These are phyloP conservation scores for Sinella curviseta DNA, from an alignment of 1,140 invertebrate genomes.

Conservation along the genomic window DNA sequence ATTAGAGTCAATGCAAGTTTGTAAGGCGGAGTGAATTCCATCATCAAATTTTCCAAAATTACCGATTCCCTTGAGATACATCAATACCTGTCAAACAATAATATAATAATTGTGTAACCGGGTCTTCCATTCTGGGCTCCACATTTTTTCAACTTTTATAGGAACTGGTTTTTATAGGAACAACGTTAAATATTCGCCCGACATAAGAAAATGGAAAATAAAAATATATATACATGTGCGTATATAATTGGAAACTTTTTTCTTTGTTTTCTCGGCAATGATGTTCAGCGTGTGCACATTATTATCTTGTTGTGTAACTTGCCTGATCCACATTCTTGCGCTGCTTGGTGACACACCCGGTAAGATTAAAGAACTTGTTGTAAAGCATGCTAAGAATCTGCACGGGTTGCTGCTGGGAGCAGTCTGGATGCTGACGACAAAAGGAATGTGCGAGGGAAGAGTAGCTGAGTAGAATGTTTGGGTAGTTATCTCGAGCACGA, in stretches of 20 bases:
- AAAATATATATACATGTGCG: no score
- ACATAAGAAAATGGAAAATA: no score
- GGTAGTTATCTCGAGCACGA: constrained; percentile 44
- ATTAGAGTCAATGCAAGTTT: constrained; percentile 62
- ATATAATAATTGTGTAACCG: no score
- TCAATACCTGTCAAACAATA: constrained; percentile 62
- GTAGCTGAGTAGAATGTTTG: constrained; percentile 55
- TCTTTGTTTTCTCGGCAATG: no score
- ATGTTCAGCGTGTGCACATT: neutral
- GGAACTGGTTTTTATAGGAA: no score
- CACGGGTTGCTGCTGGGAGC: constrained; percentile 45
- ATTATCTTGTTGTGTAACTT: neutral
- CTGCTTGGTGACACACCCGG: constrained; percentile 35
- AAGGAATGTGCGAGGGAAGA: constrained; percentile 57
- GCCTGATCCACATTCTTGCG: constrained; percentile 41
- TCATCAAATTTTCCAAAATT: constrained; percentile 76
- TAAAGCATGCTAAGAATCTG: constrained; percentile 37
- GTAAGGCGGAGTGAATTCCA: constrained; percentile 61
- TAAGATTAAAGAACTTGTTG: constrained; percentile 22
- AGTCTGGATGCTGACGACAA: constrained; percentile 53
- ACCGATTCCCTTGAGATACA: constrained; percentile 80
- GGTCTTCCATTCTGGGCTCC: no score
- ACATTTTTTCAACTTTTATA: no score
- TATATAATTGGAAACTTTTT: no score
- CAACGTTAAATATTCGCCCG: no score